Base-by-base conservation (phyloP, 2,113 vertebrate species). In the Verasper variegatus region DNA sequence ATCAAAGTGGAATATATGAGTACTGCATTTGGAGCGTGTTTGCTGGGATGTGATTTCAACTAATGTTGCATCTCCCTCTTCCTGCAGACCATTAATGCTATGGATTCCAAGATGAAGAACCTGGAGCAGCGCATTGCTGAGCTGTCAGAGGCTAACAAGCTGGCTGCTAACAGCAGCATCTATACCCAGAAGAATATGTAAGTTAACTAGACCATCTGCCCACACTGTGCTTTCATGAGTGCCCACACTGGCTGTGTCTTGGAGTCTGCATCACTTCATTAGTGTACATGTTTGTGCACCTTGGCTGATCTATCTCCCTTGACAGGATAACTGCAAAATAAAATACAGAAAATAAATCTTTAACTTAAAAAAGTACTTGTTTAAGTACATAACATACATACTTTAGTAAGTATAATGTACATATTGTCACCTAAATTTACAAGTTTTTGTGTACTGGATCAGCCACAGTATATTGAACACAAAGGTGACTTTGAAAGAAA, bases 181-280 rank as follows among this genome's bases (percentile, higher is more conserved):
- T 99, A 98, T 84, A 99, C 98, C 13, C 98, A 99, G 92, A 97
- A 98, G 89, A 99, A 98, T 93, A 99, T 99, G 98, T 99, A 92
- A 97, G 97, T 95, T 77, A 80, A 82, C 81, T 56, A 75, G 85
- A 74, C 67, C 68, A 45, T 81, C 63, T 78, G 56, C 80, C 86
- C 78, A 85, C 79, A 68, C 58, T 79, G 49, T 45, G 55, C 68
- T 87, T 78, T 85, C 49, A 74, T 72, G 31, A 79, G 23, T 35
- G 21, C 49, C 47, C 76, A 67, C 81, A 74, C 80, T 24, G 27
- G 49, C 9, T 67, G 51, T 62, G 51, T 73, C 66, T 35, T 69
- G 15, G 0, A 52, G 77, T 51, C 20, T 78, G 76, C 45, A 70
- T 70, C 56, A 49, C 71, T 87, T 86, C 63, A 74, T 82, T 83